phyloP scores from a whole-genome alignment of 2,888 invertebrate species.

The Parnassius glacialis region DNA sequence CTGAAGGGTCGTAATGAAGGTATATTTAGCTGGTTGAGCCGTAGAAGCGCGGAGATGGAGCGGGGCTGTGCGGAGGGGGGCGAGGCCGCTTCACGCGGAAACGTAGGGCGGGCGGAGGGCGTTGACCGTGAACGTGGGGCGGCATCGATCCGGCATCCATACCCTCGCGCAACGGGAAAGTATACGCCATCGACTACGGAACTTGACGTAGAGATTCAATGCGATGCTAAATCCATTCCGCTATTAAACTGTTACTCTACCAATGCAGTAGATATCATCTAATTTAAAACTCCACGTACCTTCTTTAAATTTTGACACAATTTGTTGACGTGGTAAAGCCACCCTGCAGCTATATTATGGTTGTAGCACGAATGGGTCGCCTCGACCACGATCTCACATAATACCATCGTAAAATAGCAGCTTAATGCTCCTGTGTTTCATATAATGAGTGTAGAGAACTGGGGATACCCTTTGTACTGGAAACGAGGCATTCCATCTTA shows the following conservation, averaged over 20 bases:
- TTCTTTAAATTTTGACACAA: too few relatives aligned
- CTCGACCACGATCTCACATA: too few relatives aligned
- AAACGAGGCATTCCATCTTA: too few relatives aligned
- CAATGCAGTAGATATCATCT: background rate
- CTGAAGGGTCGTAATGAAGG: conserved; percentile 65
- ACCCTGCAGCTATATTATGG: too few relatives aligned
- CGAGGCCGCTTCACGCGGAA: conserved; percentile 66
- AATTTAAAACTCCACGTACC: too few relatives aligned
- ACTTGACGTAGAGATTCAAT: conserved; percentile 24
- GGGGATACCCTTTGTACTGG: too few relatives aligned
- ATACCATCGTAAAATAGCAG: too few relatives aligned
- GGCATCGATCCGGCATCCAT: conserved; percentile 75
- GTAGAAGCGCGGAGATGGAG: conserved; percentile 34
- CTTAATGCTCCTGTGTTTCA: too few relatives aligned
- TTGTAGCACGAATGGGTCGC: too few relatives aligned
- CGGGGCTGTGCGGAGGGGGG: conserved; percentile 36
- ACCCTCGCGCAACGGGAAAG: conserved; percentile 79
- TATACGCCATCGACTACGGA: conserved; percentile 42
- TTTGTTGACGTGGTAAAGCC: too few relatives aligned
- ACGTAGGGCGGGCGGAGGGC: conserved; percentile 80
- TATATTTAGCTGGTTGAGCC: conserved; percentile 65
- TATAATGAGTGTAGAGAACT: too few relatives aligned
- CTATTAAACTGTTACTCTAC: conserved; percentile 12
- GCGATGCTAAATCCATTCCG: conserved; percentile 22
- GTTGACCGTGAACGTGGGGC: conserved; percentile 80